phyloP scores from a whole-genome alignment of 2,113 vertebrate species.

The Alexandromys fortis region DNA sequence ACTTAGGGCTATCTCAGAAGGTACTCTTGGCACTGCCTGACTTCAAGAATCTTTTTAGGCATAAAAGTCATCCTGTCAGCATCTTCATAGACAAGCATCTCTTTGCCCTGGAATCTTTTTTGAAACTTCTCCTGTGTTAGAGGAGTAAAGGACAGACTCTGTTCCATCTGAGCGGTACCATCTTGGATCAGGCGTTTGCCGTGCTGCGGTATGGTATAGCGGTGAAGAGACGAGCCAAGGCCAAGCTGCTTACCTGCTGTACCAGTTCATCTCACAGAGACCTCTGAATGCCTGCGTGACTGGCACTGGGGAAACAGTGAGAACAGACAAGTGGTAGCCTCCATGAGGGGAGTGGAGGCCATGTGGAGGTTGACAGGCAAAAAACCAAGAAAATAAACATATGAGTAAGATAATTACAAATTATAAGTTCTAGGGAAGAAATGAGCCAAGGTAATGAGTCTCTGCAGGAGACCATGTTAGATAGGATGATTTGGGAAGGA shows the following conservation, averaged over 20 bases:
- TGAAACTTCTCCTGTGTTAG: neutral
- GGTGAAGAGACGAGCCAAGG: neutral
- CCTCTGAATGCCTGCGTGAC: neutral
- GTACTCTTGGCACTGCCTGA: neutral
- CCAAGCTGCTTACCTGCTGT: neutral
- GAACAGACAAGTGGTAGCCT: neutral
- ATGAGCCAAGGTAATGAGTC: slow-evolving; percentile 26
- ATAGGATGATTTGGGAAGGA: slow-evolving; percentile 35
- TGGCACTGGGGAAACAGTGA: neutral
- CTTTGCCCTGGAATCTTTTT: slow-evolving; percentile 30
- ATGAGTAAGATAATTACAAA: slow-evolving; percentile 42
- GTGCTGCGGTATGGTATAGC: neutral
- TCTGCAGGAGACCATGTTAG: neutral
- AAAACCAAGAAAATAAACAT: slow-evolving; percentile 42
- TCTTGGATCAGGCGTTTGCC: slow-evolving; percentile 5
- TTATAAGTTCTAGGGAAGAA: slow-evolving; percentile 49
- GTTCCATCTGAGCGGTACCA: neutral
- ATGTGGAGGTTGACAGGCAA: neutral
- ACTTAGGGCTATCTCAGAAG: slow-evolving; percentile 15
- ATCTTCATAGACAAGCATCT: neutral
- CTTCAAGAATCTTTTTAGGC: neutral
- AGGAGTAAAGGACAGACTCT: neutral
- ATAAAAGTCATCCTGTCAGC: neutral
- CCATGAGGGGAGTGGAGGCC: neutral
- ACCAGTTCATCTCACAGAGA: slow-evolving; percentile 40